Conservation (phyloP, 2,888 invertebrate genomes). For the Cryptus viduatorius region DNA sequence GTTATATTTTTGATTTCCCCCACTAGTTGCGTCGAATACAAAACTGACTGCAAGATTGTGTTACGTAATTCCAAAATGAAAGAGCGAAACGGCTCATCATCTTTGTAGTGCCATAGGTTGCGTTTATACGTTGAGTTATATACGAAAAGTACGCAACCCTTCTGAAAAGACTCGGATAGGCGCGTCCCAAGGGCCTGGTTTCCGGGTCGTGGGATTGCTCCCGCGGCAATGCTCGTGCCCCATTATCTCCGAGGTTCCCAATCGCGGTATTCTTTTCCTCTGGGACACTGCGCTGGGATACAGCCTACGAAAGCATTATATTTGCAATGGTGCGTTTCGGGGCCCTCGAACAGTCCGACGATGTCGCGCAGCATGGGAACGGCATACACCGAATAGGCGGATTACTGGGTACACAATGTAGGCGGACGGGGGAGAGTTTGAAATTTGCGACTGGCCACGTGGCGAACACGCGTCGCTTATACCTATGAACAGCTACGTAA, state of each 20-base stretch:
- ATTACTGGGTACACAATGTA: constrained; percentile 68
- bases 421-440: constrained; percentile 58
- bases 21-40: constrained; percentile 4
- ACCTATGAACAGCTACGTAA: constrained; percentile 49
- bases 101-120: constrained; percentile 7
- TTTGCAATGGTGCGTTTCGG: constrained; percentile 35
- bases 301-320: constrained; percentile 44
- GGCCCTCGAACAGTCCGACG: constrained; percentile 7
- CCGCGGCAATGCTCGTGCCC: constrained; percentile 68
- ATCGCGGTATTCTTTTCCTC: constrained; percentile 56
- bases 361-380: constrained; percentile 65
- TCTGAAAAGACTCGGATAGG: constrained; percentile 34
- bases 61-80: background rate
- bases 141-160: constrained; percentile 39
- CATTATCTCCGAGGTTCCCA: constrained; percentile 69
- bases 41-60: background rate
- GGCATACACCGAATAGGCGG: constrained; percentile 56
- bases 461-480: constrained; percentile 75
- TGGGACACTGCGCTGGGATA: constrained; percentile 51
- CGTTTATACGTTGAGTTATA: constrained; percentile 4
- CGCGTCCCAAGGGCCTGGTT: constrained; percentile 73
- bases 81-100: background rate
- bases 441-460: constrained; percentile 74
- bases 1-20: background rate
- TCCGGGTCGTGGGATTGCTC: constrained; percentile 74